Evolutionary conservation across 2,888 invertebrate species (phyloP).

Genomic region (Calameuta filiformis): DNA sequence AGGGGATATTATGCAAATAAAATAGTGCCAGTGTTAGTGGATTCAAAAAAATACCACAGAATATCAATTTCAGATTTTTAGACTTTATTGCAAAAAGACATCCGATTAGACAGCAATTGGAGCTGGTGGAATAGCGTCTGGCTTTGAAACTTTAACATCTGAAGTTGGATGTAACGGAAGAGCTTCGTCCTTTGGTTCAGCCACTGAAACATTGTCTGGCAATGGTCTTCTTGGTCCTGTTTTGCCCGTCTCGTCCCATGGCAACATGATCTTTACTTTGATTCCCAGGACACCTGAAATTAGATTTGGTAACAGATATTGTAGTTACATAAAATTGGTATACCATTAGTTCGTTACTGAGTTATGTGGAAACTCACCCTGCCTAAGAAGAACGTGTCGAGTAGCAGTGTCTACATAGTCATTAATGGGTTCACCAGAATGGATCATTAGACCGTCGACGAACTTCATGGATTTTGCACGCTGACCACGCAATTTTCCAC

Average conservation of each 20-base stretch:
- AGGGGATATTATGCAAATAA: not conserved
- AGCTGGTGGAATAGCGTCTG: not conserved
- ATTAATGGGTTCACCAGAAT: constrained; percentile 97
- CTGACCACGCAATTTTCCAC: constrained; percentile 96
- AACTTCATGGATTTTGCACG: constrained; percentile 99
- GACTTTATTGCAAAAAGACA: constrained; percentile 28
- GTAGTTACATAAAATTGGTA: constrained; percentile 81
- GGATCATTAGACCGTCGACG: constrained; percentile 98
- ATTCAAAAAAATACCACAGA: not conserved
- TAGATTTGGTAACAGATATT: not conserved
- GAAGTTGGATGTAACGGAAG: not conserved
- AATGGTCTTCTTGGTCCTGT: constrained; percentile 95
- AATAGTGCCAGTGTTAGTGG: not conserved
- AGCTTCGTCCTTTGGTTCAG: constrained; percentile 93
- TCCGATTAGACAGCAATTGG: not conserved
- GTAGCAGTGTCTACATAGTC: constrained; percentile 99
- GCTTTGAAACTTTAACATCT: not conserved
- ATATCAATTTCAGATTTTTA: not conserved
- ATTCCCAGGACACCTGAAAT: constrained; percentile 67
- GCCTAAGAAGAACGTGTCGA: constrained; percentile 95
- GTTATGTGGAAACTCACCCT: constrained; percentile 72
- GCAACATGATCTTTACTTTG: constrained; percentile 97
- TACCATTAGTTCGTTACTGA: constrained; percentile 87
- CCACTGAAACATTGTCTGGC: constrained; percentile 94
- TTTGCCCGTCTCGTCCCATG: constrained; percentile 96